phyloP scores from a whole-genome alignment of 2,888 invertebrate genomes.

The Panopea generosa region DNA sequence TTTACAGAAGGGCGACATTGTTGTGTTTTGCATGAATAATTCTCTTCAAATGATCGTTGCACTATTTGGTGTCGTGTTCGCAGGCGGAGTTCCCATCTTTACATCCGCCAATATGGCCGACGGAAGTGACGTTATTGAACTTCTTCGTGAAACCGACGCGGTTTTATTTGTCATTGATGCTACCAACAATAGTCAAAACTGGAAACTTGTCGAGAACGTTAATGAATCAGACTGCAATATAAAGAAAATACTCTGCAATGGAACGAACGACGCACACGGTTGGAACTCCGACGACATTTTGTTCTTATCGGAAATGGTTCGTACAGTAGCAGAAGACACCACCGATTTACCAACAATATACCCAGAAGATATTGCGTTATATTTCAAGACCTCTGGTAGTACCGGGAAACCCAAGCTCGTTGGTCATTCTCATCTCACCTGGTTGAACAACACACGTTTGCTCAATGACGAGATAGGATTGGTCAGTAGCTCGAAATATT shows the following conservation, averaged over 20 bases:
- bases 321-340: no score
- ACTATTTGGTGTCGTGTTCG: conserved; percentile 13
- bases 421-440: neutral
- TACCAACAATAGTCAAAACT: conserved; percentile 5
- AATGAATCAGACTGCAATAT: neutral
- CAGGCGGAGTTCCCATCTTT: conserved; percentile 25
- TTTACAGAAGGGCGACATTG: conserved; percentile 16
- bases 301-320: no score
- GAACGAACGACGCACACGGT: no score
- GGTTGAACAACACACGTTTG: neutral
- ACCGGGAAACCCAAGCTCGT: conserved; percentile 1
- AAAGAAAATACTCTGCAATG: no score
- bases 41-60: conserved; percentile 25
- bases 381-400: neutral
- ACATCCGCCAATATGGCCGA: conserved; percentile 23
- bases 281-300: no score
- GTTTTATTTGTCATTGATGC: conserved; percentile 28
- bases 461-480: neutral
- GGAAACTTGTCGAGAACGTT: conserved; percentile 21
- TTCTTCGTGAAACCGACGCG: conserved; percentile 5
- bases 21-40: conserved; percentile 37
- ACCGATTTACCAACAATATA: no score
- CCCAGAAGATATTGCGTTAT: neutral
- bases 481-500: neutral
- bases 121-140: conserved; percentile 26